A percentile compares a stretch with the other conserved stretches of the same genome.
These are phyloP conservation scores for Hirtodrosophila confusa DNA, from an alignment of 2,888 invertebrate species.

Conservation along the genomic window DNA sequence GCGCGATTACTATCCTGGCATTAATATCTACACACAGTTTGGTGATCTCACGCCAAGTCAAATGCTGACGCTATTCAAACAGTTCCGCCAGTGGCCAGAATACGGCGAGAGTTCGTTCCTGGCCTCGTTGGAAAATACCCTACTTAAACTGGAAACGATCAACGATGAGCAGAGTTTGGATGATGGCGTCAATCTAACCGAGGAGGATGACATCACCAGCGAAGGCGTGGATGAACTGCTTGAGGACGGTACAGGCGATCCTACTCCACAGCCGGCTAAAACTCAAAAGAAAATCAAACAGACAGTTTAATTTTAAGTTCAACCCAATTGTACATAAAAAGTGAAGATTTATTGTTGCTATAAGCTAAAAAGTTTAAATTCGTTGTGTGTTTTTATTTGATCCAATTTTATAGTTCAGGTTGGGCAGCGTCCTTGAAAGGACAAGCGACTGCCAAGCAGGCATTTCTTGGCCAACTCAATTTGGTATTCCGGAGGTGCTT, in stretches of 20 bases:
- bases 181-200: slow-evolving; percentile 67
- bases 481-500: slow-evolving; percentile 58
- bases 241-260: slow-evolving; percentile 19
- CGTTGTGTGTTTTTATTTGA: not conserved
- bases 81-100: slow-evolving; percentile 87
- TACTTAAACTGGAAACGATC: slow-evolving; percentile 85
- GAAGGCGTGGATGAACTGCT: slow-evolving; percentile 48
- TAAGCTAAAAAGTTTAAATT: slow-evolving; percentile 33
- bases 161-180: slow-evolving; percentile 77
- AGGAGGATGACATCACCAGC: slow-evolving; percentile 76
- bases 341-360: slow-evolving; percentile 35
- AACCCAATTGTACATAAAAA: slow-evolving; percentile 26
- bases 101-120: slow-evolving; percentile 88
- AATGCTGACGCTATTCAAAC: slow-evolving; percentile 87
- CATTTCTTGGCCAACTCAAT: slow-evolving; percentile 71
- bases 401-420: slow-evolving; percentile 4
- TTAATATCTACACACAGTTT: slow-evolving; percentile 90
- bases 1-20: slow-evolving; percentile 84
- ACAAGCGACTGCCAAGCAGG: slow-evolving; percentile 71
- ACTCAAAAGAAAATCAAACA: slow-evolving; percentile 34
- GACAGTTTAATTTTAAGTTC: slow-evolving; percentile 14
- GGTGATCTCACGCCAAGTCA: slow-evolving; percentile 88
- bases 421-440: slow-evolving; percentile 73
- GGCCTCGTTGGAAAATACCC: slow-evolving; percentile 87
- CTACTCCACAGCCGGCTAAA: slow-evolving; percentile 18